Evolutionary conservation across 2,797 vertebrate genomes (phyloP).

Genomic region (Acipenser oxyrinchus): DNA sequence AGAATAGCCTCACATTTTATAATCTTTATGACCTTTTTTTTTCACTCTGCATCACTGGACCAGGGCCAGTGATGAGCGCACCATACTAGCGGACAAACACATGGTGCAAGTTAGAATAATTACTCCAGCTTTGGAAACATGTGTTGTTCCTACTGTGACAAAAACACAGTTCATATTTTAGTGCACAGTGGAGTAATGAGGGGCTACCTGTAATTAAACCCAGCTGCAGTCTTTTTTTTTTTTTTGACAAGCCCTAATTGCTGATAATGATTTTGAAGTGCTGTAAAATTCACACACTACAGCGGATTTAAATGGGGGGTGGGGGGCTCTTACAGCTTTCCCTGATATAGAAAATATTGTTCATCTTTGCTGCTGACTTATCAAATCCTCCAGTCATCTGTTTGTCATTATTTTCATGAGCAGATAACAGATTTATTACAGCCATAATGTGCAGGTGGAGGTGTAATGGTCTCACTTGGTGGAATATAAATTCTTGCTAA

Average conservation of each 20-base stretch:
- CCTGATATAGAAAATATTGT: conserved; percentile 35
- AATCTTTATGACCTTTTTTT: no score
- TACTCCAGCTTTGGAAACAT: not conserved
- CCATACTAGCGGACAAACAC: not conserved
- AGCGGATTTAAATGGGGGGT: conserved; percentile 46
- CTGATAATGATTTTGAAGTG: conserved; percentile 57
- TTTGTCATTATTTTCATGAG: conserved; percentile 61
- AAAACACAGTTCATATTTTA: conserved; percentile 42
- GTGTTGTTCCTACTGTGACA: conserved; percentile 29
- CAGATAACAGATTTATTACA: conserved; percentile 67
- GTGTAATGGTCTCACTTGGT: conserved; percentile 46
- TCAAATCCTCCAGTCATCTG: conserved; percentile 58
- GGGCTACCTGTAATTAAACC: conserved; percentile 52
- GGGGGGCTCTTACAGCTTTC: no score
- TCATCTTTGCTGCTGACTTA: conserved; percentile 57
- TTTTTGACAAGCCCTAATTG: conserved; percentile 53
- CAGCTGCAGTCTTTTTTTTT: conserved; percentile 56
- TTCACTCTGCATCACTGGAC: no score
- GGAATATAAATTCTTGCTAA: conserved; percentile 39
- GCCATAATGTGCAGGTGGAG: conserved; percentile 58
- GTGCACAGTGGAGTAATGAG: conserved; percentile 25
- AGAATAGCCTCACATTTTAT: no score
- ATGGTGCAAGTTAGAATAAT: not conserved
- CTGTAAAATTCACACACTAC: conserved; percentile 45
- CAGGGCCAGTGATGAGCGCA: no score